These are phyloP conservation scores for Equus przewalskii DNA, from an alignment of 2,113 vertebrate species.

Conservation along the genomic window DNA sequence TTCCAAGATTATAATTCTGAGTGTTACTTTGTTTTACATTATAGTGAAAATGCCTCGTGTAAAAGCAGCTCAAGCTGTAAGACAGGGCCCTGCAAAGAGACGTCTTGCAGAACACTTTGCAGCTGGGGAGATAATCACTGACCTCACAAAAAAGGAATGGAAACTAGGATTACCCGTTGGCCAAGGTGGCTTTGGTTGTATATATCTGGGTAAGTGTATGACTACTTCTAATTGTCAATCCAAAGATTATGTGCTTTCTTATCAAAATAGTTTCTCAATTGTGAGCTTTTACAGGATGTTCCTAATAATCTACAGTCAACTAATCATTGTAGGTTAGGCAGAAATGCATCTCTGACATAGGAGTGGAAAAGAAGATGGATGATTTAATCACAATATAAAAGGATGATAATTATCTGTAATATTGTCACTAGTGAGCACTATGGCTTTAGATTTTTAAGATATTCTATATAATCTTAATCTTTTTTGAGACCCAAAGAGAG, in stretches of 20 bases:
- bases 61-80: conserved; percentile 87
- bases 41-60: conserved; percentile 92
- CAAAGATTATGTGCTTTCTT: background rate
- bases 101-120: conserved; percentile 95
- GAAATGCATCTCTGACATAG: background rate
- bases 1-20: background rate
- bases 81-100: conserved; percentile 92
- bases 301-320: background rate
- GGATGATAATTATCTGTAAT: background rate
- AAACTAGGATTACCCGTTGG: conserved; percentile 94
- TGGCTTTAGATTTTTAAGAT: background rate
- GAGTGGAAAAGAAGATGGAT: background rate
- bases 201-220: conserved; percentile 93
- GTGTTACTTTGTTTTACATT: conserved; percentile 1
- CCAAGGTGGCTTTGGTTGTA: conserved; percentile 96
- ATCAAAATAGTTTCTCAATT: background rate
- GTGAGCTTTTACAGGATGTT: background rate
- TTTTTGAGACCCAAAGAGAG: background rate
- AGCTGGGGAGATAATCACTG: conserved; percentile 93
- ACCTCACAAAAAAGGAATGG: conserved; percentile 94
- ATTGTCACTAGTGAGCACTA: background rate
- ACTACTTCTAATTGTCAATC: background rate
- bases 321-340: background rate
- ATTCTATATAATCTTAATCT: background rate
- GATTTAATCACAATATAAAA: background rate